phyloP scores from a whole-genome alignment of 2,888 invertebrate species.

The Diaprepes abbreviatus region DNA sequence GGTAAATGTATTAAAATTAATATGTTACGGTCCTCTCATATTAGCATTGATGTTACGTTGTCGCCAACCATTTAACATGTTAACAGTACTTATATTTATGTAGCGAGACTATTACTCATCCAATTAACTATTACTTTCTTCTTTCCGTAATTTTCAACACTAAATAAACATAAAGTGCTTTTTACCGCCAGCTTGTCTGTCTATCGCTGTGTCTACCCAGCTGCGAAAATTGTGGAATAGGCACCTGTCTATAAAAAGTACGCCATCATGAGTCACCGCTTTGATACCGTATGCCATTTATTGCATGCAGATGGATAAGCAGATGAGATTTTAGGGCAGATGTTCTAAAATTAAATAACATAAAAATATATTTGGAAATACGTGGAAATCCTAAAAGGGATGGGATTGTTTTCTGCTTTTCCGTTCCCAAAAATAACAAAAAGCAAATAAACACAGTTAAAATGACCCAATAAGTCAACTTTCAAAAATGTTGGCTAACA shows the following conservation, averaged over 20 bases:
- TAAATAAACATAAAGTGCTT: slow-evolving; percentile 1
- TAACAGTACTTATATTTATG: neutral
- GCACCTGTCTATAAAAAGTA: slow-evolving; percentile 21
- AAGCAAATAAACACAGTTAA: too few relatives aligned
- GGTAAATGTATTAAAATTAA: too few relatives aligned
- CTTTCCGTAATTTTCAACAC: slow-evolving; percentile 7
- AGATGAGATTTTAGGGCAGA: slow-evolving; percentile 28
- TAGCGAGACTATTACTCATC: neutral
- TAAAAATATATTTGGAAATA: too few relatives aligned
- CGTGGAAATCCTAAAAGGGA: too few relatives aligned
- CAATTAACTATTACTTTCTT: slow-evolving; percentile 5
- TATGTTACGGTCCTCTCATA: too few relatives aligned
- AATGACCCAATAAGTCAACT: too few relatives aligned
- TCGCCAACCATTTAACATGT: too few relatives aligned
- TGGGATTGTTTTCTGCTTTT: too few relatives aligned
- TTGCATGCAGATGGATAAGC: slow-evolving; percentile 14
- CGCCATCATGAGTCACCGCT: slow-evolving; percentile 16
- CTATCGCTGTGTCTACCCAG: slow-evolving; percentile 13
- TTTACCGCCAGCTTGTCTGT: slow-evolving; percentile 14
- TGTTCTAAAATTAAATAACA: too few relatives aligned
- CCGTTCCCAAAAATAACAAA: too few relatives aligned
- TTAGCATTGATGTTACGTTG: too few relatives aligned
- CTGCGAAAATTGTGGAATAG: slow-evolving; percentile 1
- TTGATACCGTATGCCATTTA: slow-evolving; percentile 14
- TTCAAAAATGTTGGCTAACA: too few relatives aligned